These are phyloP conservation scores for Gracilinanus agilis DNA, from an alignment of 2,113 vertebrate species.

Conservation along the genomic window DNA sequence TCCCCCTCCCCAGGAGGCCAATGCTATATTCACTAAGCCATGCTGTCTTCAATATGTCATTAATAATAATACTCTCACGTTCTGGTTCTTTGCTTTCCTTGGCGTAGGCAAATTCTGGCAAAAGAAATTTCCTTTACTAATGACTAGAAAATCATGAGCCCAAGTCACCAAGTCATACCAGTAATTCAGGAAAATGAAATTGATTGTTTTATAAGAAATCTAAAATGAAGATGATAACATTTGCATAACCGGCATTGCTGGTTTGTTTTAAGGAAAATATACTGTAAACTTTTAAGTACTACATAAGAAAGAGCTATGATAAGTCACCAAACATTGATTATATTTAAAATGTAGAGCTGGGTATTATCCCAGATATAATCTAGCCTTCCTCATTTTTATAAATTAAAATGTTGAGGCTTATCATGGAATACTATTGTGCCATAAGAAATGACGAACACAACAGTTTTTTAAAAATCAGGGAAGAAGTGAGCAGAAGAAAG, in stretches of 20 bases:
- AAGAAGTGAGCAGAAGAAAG: too few relatives aligned
- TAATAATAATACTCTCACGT: neutral
- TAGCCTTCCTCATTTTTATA: neutral
- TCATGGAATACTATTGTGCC: too few relatives aligned
- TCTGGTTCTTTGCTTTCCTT: neutral
- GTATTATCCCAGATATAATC: neutral
- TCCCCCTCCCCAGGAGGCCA: neutral
- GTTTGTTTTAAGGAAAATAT: neutral
- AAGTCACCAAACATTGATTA: neutral
- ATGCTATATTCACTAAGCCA: neutral
- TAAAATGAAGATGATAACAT: neutral
- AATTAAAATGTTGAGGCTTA: neutral
- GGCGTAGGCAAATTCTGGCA: neutral
- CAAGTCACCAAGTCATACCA: neutral
- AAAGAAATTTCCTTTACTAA: neutral
- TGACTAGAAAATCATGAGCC: neutral
- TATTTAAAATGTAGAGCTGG: neutral
- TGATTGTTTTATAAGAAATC: neutral
- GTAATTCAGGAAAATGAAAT: neutral
- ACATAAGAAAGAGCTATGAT: neutral
- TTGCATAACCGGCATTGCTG: neutral
- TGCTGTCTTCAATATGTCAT: neutral
- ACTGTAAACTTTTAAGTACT: neutral
- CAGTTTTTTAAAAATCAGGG: too few relatives aligned
- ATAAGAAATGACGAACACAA: too few relatives aligned